A percentile compares a stretch with the other conserved stretches of the same genome.
Evolutionary conservation across 2,113 vertebrate genomes (phyloP).

Genomic region (Phyllostomus hastatus): DNA sequence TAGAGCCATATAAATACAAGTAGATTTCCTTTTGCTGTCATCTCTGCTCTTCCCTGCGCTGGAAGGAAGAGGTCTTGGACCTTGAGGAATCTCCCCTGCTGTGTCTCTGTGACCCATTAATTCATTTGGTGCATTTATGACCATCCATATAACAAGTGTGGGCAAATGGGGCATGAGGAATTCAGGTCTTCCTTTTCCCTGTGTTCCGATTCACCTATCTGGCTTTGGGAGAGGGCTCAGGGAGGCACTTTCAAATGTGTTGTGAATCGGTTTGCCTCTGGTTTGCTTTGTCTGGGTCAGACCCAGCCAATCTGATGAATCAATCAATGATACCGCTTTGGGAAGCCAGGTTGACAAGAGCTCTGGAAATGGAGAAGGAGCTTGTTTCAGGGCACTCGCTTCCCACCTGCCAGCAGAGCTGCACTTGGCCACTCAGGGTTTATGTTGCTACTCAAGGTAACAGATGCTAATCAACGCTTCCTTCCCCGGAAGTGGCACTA

Average conservation of each 20-base stretch:
- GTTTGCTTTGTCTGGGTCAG: neutral
- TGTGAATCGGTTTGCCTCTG: neutral
- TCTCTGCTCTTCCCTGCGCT: neutral
- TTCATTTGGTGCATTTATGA: neutral
- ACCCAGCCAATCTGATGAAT: neutral
- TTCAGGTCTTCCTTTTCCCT: neutral
- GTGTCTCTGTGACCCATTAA: neutral
- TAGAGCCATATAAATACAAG: neutral
- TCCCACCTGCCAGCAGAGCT: no score
- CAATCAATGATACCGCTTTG: no score
- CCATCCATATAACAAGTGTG: neutral
- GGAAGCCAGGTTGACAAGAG: neutral
- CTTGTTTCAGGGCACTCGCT: neutral
- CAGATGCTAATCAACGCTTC: neutral
- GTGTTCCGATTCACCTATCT: neutral
- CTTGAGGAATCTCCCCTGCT: neutral
- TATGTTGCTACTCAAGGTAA: neutral
- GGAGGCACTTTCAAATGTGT: neutral
- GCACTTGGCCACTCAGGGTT: neutral
- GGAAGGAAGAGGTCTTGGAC: neutral
- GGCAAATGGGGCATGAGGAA: neutral
- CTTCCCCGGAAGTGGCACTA: neutral
- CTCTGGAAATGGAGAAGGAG: neutral
- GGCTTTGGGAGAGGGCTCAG: neutral
- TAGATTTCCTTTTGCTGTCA: neutral